Evolutionary conservation across 2,888 invertebrate species (phyloP).

Genomic region (Dendrolimus pini): DNA sequence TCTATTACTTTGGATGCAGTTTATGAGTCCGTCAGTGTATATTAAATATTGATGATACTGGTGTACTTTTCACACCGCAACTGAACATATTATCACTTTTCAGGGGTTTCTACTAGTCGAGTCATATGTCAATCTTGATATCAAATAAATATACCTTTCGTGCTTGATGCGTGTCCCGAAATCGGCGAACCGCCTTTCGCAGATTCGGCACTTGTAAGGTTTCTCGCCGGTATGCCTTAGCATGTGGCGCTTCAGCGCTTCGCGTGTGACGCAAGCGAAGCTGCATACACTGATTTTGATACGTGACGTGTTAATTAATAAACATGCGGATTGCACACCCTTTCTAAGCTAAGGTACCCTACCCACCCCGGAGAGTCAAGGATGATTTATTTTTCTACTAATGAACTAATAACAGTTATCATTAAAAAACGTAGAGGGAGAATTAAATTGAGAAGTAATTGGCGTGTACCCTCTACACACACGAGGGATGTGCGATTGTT

Average conservation of each 20-base stretch:
- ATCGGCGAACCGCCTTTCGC: slow-evolving; percentile 24
- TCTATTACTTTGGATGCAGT: too few relatives aligned
- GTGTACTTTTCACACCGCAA: too few relatives aligned
- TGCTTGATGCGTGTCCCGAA: slow-evolving; percentile 27
- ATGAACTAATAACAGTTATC: too few relatives aligned
- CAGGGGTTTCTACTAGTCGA: too few relatives aligned
- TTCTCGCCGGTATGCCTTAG: slow-evolving; percentile 55
- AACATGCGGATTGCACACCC: background rate
- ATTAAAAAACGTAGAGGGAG: too few relatives aligned
- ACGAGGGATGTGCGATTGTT: too few relatives aligned
- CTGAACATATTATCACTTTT: too few relatives aligned
- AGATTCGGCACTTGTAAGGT: slow-evolving; percentile 59
- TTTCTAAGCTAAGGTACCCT: background rate
- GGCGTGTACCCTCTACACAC: too few relatives aligned
- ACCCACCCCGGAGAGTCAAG: background rate
- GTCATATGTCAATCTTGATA: too few relatives aligned
- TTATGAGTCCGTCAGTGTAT: too few relatives aligned
- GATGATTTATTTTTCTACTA: background rate
- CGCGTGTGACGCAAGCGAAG: slow-evolving; percentile 51
- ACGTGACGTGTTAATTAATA: background rate
- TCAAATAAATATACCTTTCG: slow-evolving; percentile 13
- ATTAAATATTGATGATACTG: too few relatives aligned
- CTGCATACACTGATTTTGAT: slow-evolving; percentile 41
- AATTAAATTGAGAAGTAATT: too few relatives aligned
- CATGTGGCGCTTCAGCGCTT: slow-evolving; percentile 61